A percentile compares a stretch with the other conserved stretches of the same genome.
These are phyloP conservation scores for Austrofundulus limnaeus DNA, from an alignment of 2,113 vertebrate species.

Conservation along the genomic window DNA sequence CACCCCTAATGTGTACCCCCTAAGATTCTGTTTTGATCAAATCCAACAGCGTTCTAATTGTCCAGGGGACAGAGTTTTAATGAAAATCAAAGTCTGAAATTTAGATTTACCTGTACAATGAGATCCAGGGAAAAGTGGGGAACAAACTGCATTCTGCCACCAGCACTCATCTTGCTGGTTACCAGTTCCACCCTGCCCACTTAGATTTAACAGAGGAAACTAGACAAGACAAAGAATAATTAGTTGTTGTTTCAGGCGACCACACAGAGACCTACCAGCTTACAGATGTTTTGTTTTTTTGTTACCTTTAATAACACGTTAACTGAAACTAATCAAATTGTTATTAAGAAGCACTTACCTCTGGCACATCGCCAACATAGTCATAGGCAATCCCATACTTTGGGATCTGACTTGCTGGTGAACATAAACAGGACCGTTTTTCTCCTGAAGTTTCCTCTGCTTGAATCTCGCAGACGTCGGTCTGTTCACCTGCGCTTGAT, in stretches of 20 bases:
- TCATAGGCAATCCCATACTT: slow-evolving; percentile 83
- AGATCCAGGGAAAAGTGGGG: slow-evolving; percentile 88
- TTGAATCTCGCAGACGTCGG: slow-evolving; percentile 81
- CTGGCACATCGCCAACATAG: slow-evolving; percentile 83
- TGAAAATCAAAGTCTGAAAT: not conserved
- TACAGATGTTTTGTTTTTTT: not conserved
- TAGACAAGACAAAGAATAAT: slow-evolving; percentile 61
- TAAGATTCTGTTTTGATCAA: no score
- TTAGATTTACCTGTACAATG: slow-evolving; percentile 88
- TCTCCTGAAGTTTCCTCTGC: slow-evolving; percentile 83
- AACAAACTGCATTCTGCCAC: slow-evolving; percentile 96
- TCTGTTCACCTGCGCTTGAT: slow-evolving; percentile 72
- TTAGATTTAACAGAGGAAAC: slow-evolving; percentile 85
- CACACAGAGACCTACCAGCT: not conserved
- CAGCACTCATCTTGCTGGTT: slow-evolving; percentile 90
- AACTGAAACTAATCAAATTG: not conserved
- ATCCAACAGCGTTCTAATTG: no score
- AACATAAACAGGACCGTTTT: slow-evolving; percentile 82
- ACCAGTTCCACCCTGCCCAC: slow-evolving; percentile 82
- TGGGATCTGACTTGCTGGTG: slow-evolving; percentile 81
- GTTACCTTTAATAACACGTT: not conserved
- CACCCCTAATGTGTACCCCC: no score
- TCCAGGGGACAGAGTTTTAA: not conserved
- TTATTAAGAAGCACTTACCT: slow-evolving; percentile 78
- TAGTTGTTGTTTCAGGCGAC: slow-evolving; percentile 35